phyloP scores from a whole-genome alignment of 2,797 vertebrate species.

The Stomatorhinus walkeri region DNA sequence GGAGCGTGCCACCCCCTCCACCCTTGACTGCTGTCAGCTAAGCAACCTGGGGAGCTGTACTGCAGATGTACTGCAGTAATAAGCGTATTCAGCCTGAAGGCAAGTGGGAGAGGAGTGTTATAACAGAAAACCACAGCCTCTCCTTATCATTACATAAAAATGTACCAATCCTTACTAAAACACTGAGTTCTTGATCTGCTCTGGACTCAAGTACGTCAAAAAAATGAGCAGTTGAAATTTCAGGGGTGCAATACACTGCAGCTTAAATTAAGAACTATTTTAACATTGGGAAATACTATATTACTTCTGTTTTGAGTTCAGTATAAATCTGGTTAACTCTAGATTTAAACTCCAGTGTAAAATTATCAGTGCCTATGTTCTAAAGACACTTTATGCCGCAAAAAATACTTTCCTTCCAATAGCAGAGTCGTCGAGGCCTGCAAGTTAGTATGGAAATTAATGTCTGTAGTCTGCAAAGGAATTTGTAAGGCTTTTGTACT shows the following conservation, averaged over 20 bases:
- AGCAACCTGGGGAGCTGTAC: background rate
- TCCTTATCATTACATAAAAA: background rate
- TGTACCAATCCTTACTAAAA: background rate
- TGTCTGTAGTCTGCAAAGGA: background rate
- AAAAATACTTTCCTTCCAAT: background rate
- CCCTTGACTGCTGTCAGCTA: background rate
- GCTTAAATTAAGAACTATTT: background rate
- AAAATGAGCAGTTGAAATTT: background rate
- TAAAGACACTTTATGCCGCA: background rate
- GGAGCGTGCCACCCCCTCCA: no score
- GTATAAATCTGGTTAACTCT: background rate
- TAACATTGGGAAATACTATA: background rate
- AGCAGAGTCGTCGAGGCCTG: background rate
- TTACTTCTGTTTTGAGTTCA: background rate
- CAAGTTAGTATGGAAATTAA: background rate
- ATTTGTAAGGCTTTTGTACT: background rate
- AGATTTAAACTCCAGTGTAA: background rate
- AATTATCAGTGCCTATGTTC: background rate
- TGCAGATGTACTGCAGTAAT: background rate
- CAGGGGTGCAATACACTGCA: background rate
- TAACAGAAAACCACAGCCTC: background rate
- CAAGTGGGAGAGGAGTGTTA: background rate
- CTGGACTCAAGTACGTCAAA: background rate
- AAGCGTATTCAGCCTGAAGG: background rate
- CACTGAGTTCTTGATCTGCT: background rate